Evolutionary conservation across 2,888 invertebrate genomes (phyloP), one percentile per base, ranked within the genome.

Genomic region (Antitype chi): DNA sequence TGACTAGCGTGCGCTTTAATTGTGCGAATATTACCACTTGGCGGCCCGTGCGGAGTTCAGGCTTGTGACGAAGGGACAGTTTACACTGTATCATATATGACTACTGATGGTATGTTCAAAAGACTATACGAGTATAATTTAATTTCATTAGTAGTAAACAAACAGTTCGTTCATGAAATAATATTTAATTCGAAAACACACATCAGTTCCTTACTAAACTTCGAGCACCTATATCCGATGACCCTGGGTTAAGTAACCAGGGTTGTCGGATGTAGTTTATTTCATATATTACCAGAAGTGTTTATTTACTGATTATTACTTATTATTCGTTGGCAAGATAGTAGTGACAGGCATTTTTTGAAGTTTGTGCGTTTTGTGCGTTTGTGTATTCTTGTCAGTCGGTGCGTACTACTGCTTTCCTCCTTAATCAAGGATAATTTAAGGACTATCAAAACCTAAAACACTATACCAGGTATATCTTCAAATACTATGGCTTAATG

Each of bases 1-100:
- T 57, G 76, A 74, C 67, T 78, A 78, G 77, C 70, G 69, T 69
- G 73, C 66, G 77, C 78, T 90, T 89, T 90, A 90, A 91, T 91
- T 90, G 90, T 90, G 81, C 85, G 90, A 91, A 93, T 92, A 91
- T 92, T 90, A 89, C 88, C 91, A 87, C 90, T 90, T 87, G 88
- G 73, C 72, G 82, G 73, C 78, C 75, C 78, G 67, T 13, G 69
- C 11, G 13, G 72, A 76, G 76, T 71, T 13, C 71, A 71, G 80
- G 84, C 77, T 49, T 71, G 67, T 71, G 71, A 43, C 17, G 62
- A 64, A 81, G 49, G 82, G 53, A 11, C 20, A 28, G 79, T 74
- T 52, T 38, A 59, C 78, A 84, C 68, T 71, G 43, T 60, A 1
- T 23, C 17, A 25, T 23, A n/a, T 7, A n/a, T 23, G 9, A 17